Percentiles rank a stretch among this genome's conserved stretches.
phyloP scores from a whole-genome alignment of 2,797 vertebrate genomes.

The Antennarius maculatus region DNA sequence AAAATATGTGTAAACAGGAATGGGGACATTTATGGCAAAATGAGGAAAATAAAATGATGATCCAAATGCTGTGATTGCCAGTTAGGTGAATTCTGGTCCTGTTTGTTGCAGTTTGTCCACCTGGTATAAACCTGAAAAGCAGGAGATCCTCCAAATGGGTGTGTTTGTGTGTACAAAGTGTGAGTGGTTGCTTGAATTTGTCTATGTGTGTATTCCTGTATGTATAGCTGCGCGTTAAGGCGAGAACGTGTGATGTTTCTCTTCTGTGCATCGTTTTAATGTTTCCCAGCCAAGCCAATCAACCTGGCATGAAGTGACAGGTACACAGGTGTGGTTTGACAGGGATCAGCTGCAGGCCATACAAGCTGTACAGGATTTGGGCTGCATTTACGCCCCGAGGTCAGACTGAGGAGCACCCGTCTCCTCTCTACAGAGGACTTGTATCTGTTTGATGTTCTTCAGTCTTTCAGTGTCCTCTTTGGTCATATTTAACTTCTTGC shows the following conservation, averaged over 20 bases:
- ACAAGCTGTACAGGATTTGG: constrained; percentile 31
- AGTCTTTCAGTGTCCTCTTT: constrained; percentile 53
- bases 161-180: constrained; percentile 39
- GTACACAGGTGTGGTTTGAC: constrained; percentile 65
- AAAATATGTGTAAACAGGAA: constrained; percentile 77
- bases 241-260: constrained; percentile 50
- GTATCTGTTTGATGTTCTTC: constrained; percentile 59
- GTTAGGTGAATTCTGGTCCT: no score
- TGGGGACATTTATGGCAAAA: constrained; percentile 66
- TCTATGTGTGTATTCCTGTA: constrained; percentile 51
- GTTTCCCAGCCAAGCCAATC: constrained; percentile 48
- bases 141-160: constrained; percentile 11
- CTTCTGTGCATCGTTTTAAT: constrained; percentile 54
- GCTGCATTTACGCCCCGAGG: constrained; percentile 54
- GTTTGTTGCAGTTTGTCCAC: no score
- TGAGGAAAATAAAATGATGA: constrained; percentile 37
- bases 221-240: constrained; percentile 41
- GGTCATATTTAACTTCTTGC: constrained; percentile 62
- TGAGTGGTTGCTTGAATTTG: constrained; percentile 44
- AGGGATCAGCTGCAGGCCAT: constrained; percentile 54
- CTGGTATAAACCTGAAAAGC: no score
- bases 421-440: constrained; percentile 28
- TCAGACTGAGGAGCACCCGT: constrained; percentile 36
- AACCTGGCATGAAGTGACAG: constrained; percentile 40
- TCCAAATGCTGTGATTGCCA: constrained; percentile 10